Percentiles rank a stretch among this genome's conserved stretches.
Evolutionary conservation across 2,888 invertebrate genomes (phyloP).

Genomic region (Cecidostiba fungosa): DNA sequence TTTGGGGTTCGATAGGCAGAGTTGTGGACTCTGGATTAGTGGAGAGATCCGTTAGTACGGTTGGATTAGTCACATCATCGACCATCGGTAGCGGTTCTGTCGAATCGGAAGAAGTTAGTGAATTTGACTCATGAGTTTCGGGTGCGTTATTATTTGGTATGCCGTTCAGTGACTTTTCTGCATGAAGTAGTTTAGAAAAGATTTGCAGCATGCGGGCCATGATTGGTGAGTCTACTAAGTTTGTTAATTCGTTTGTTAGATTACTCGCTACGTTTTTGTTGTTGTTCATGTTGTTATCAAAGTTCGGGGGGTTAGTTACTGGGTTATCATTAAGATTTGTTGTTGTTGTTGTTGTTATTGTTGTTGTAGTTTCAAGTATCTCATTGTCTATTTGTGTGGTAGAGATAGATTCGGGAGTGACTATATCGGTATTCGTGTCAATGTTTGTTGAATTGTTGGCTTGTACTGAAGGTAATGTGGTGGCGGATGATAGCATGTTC

Average conservation of each 20-base stretch:
- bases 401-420: conserved; percentile 40
- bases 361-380: conserved; percentile 50
- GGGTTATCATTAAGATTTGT: conserved; percentile 33
- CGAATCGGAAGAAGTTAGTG: conserved; percentile 61
- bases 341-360: conserved; percentile 54
- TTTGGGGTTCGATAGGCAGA: conserved; percentile 65
- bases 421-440: conserved; percentile 60
- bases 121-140: conserved; percentile 55
- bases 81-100: conserved; percentile 59
- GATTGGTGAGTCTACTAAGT: conserved; percentile 27
- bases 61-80: conserved; percentile 53
- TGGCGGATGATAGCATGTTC: conserved; percentile 46
- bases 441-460: conserved; percentile 49
- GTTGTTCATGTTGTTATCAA: not conserved
- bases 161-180: conserved; percentile 28
- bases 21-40: conserved; percentile 64
- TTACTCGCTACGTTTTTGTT: not conserved
- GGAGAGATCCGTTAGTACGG: conserved; percentile 46
- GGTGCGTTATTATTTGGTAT: conserved; percentile 22
- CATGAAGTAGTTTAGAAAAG: conserved; percentile 40
- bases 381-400: conserved; percentile 34
- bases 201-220: conserved; percentile 52
- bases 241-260: conserved; percentile 41
- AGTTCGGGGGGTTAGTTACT: conserved; percentile 47
- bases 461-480: conserved; percentile 46